These are phyloP conservation scores for Tokudaia tokunoshimensis DNA, from an alignment of 2,797 vertebrate species.

Conservation along the genomic window DNA sequence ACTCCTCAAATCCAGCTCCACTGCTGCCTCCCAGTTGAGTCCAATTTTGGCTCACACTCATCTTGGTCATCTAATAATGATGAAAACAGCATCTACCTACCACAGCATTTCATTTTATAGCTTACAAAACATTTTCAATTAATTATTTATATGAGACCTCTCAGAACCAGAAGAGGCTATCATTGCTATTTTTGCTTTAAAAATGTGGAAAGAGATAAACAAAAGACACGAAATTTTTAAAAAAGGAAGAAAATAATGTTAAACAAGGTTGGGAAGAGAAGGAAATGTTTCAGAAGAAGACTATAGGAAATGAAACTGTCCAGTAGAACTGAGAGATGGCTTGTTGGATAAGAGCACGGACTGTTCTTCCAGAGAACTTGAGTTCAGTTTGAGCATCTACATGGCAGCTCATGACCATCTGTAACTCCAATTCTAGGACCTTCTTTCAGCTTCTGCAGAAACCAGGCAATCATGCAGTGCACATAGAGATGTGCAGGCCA, in stretches of 20 bases:
- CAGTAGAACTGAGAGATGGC: background rate
- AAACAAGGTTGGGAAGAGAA: background rate
- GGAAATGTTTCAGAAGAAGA: background rate
- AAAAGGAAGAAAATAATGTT: background rate
- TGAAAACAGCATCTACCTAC: background rate
- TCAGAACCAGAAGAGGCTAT: background rate
- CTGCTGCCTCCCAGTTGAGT: background rate
- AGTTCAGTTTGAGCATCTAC: background rate
- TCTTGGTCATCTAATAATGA: background rate
- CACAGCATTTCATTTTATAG: background rate
- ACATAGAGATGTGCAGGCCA: too few species aligned
- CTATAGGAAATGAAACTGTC: background rate
- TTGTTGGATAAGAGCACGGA: too few species aligned
- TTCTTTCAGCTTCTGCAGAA: background rate
- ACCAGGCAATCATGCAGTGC: background rate
- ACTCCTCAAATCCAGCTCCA: background rate
- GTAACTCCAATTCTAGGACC: background rate
- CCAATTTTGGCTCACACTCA: background rate
- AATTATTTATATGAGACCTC: slow-evolving; percentile 28
- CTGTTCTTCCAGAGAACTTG: background rate
- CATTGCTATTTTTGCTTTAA: slow-evolving; percentile 46
- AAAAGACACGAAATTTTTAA: background rate
- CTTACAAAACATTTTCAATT: slow-evolving; percentile 43
- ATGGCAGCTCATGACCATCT: too few species aligned
- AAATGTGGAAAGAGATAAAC: background rate